These are phyloP conservation scores for Nesometra sesokonis DNA, from an alignment of 35 echinoderm and acorn worm species.

Conservation along the genomic window DNA sequence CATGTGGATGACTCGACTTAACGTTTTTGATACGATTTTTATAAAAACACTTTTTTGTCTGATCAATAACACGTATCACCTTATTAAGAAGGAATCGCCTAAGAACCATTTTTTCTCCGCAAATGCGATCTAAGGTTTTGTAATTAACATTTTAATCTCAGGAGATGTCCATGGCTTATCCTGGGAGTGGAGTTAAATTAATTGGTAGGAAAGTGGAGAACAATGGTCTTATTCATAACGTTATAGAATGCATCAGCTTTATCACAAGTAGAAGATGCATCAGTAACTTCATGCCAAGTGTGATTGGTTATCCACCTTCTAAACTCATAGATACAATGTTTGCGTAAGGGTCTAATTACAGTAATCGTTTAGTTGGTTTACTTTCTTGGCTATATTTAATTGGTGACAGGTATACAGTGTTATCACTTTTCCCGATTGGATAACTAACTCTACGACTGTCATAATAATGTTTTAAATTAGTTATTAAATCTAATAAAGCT, in stretches of 20 bases:
- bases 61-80: too few species aligned
- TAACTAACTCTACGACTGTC: background rate
- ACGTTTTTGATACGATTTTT: too few species aligned
- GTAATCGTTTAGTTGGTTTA: background rate
- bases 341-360: background rate
- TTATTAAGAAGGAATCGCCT: too few species aligned
- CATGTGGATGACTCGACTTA: too few species aligned
- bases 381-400: background rate
- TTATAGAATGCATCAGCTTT: too few species aligned
- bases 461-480: background rate
- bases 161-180: background rate
- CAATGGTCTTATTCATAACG: background rate
- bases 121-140: too few species aligned
- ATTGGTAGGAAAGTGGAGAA: background rate
- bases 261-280: too few species aligned
- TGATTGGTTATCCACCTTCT: background rate
- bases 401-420: background rate
- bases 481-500: background rate
- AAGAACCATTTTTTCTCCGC: too few species aligned
- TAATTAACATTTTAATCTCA: background rate
- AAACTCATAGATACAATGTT: too few species aligned
- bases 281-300: background rate
- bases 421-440: background rate
- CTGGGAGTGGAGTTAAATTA: background rate
- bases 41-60: too few species aligned